phyloP scores from a whole-genome alignment of 2,797 vertebrate genomes.

The Protosalanx chinensis region DNA sequence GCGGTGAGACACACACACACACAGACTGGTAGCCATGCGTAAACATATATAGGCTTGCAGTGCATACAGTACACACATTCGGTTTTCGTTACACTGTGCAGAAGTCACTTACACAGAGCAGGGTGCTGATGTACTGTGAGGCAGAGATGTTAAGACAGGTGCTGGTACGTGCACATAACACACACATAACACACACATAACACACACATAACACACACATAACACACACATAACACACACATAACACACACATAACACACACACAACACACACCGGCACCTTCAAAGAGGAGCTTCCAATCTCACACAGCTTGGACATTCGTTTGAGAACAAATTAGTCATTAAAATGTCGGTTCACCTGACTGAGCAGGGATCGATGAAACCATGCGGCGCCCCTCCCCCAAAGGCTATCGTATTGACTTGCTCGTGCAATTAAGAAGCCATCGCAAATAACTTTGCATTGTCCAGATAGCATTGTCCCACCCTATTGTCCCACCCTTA shows the following conservation, averaged over 20 bases:
- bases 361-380: constrained; percentile 4
- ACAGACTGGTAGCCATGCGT: not conserved
- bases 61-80: not conserved
- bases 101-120: not conserved
- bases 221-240: too few relatives aligned
- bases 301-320: not conserved
- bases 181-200: too few relatives aligned
- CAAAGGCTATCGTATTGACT: constrained; percentile 10
- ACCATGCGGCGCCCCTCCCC: not conserved
- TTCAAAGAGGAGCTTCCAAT: not conserved
- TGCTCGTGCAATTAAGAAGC: constrained; percentile 23
- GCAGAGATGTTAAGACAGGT: not conserved
- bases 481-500: constrained; percentile 8
- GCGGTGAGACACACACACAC: constrained; percentile 74
- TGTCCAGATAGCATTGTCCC: constrained; percentile 4
- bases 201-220: too few relatives aligned
- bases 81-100: too few relatives aligned
- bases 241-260: too few relatives aligned
- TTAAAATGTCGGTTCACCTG: constrained; percentile 13
- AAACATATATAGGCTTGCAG: too few relatives aligned
- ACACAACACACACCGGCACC: constrained; percentile 6
- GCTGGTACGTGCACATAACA: not conserved
- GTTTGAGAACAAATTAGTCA: not conserved
- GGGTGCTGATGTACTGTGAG: too few relatives aligned
- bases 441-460: not conserved